Evolutionary conservation across 2,113 vertebrate genomes (phyloP).

Genomic region (Nibea coibor): DNA sequence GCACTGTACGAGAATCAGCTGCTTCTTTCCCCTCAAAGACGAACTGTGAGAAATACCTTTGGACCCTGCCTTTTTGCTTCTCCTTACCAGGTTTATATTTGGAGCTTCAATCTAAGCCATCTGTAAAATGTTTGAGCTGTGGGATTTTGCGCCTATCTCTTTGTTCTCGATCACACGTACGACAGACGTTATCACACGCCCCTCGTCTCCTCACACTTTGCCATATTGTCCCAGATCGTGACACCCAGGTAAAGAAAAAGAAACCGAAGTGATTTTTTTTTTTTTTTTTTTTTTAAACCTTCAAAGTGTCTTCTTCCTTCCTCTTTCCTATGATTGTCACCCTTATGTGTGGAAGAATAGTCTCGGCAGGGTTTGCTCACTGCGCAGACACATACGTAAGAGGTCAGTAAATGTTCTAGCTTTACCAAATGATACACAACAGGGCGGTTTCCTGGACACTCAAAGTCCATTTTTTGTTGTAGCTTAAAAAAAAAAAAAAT

Average conservation of each 20-base stretch:
- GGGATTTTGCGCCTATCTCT: constrained; percentile 6
- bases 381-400: constrained; percentile 44
- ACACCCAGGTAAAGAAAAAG: constrained; percentile 48
- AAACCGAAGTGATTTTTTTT: constrained; percentile 62
- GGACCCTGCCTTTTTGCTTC: constrained; percentile 49
- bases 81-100: constrained; percentile 29
- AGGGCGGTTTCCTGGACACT: constrained; percentile 70
- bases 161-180: background rate
- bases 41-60: constrained; percentile 55
- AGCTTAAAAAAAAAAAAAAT: constrained; percentile 16
- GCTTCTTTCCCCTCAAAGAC: constrained; percentile 53
- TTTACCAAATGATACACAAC: constrained; percentile 64
- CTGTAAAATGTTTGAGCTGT: constrained; percentile 17
- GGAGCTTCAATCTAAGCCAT: constrained; percentile 45
- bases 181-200: background rate
- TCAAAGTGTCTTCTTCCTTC: constrained; percentile 62
- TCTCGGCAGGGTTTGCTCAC: constrained; percentile 36
- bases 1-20: constrained; percentile 55
- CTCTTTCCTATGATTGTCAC: constrained; percentile 50
- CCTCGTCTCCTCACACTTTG: constrained; percentile 29
- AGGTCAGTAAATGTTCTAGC: constrained; percentile 55
- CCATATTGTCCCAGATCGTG: constrained; percentile 31
- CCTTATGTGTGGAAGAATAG: constrained; percentile 47
- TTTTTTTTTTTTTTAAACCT: constrained; percentile 44
- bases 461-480: constrained; percentile 26